Percentiles rank a stretch among this genome's conserved stretches.
phyloP scores from a whole-genome alignment of 1,140 invertebrate species.

The Rhopalosiphum padi region DNA sequence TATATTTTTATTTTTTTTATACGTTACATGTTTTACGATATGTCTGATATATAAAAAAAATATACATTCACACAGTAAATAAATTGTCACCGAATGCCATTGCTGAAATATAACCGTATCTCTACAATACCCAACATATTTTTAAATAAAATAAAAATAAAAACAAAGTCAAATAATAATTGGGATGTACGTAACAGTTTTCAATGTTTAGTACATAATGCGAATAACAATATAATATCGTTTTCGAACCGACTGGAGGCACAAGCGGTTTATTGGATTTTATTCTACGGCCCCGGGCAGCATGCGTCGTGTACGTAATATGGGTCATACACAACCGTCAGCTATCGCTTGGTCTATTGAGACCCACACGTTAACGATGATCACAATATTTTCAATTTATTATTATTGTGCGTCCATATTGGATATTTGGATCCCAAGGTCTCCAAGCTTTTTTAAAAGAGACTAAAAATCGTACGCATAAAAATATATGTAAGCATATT shows the following conservation, averaged over 20 bases:
- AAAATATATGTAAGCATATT: not conserved
- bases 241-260: not conserved
- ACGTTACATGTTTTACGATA: too few relatives aligned
- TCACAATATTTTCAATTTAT: constrained; percentile 19
- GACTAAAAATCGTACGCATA: not conserved
- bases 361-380: not conserved
- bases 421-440: not conserved
- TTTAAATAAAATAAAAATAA: not conserved
- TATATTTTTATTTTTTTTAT: too few relatives aligned
- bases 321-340: not conserved
- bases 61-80: too few relatives aligned
- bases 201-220: not conserved
- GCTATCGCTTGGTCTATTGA: not conserved
- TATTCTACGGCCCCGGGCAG: not conserved
- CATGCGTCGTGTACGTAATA: not conserved
- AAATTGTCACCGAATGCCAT: too few relatives aligned
- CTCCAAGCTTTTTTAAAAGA: not conserved
- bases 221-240: constrained; percentile 12
- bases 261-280: not conserved
- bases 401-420: not conserved
- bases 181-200: not conserved
- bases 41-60: too few relatives aligned
- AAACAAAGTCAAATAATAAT: not conserved
- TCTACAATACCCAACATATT: not conserved
- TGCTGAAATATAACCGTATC: too few relatives aligned